Evolutionary conservation across 35 echinoderm and acorn worm species (phyloP), one percentile per base, ranked within the genome.

Genomic region (Diadema setosum): DNA sequence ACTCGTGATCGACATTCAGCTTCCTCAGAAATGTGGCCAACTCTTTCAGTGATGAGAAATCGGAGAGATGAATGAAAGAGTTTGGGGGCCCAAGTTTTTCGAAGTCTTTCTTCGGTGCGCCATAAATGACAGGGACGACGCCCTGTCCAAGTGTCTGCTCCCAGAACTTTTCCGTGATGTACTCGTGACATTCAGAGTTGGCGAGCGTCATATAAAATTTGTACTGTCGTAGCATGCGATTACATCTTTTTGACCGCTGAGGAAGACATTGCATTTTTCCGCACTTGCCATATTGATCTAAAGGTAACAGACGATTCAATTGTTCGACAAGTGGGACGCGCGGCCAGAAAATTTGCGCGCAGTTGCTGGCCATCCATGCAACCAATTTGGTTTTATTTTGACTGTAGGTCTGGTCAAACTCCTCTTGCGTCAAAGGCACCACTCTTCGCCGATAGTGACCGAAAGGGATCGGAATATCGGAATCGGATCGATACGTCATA

Each of bases 101-200:
- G 39, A 85, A 91, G 83, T 91, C 89, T 16, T 35, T 31, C 37
- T 91, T 91, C 29, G 89, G 83, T 0, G 89, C 82, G 27, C 89
- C 89, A 46, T 86, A 91, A 27, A 91, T 83, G 20, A 91, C 83
- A 18, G 89, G 89, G 8, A 91, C 48, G 17, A 81, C 69, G 37
- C 84, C 70, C 42, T 78, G 61, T 31, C 33, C 26, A n/a, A 80
- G 42, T 11, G 89, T 44, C 45, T 91, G 84, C 36, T 42, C 41
- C 89, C 89, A 91, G 9, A 91, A 82, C 46, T 91, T 85, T 61
- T 91, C 89, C n/a, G 89, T 91, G 46, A 91, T 91, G 82, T 91
- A 91, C 18, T 91, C 89, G n/a, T 64, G 83, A 20, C 89, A 91
- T 5, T 82, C 81, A 29, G 50, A 52, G 48, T 81, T 91, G 12